Percentiles rank a stretch among this genome's conserved stretches.
phyloP scores from a whole-genome alignment of 2,797 vertebrate species.

The Gallirallus australis region DNA sequence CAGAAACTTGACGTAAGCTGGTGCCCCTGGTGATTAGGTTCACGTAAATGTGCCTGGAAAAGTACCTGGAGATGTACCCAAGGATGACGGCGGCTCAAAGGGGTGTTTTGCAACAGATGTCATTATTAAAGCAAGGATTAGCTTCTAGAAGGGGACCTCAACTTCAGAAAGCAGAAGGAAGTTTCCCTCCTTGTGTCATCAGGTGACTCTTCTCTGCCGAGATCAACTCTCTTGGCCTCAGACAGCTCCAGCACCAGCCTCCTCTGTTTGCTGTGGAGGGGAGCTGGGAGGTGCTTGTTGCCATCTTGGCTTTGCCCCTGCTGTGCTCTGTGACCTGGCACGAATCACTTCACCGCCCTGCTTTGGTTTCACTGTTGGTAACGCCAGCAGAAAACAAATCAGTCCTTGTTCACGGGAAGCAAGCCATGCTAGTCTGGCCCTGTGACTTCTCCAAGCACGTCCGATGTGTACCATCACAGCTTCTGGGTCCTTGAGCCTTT shows the following conservation, averaged over 20 bases:
- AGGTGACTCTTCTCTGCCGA: not conserved
- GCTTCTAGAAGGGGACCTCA: not conserved
- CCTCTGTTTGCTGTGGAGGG: not conserved
- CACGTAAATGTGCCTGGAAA: not conserved
- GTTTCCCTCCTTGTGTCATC: not conserved
- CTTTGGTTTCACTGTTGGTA: not conserved
- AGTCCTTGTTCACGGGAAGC: slow-evolving; percentile 1
- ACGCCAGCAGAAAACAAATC: not conserved
- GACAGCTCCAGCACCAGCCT: not conserved
- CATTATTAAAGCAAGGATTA: not conserved
- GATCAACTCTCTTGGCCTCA: not conserved
- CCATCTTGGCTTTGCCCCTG: not conserved
- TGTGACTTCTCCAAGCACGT: not conserved
- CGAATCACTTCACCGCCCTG: not conserved
- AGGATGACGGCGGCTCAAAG: not conserved
- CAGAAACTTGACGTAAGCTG: not conserved
- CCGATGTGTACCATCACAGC: slow-evolving; percentile 3
- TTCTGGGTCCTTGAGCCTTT: not conserved
- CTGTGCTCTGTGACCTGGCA: not conserved
- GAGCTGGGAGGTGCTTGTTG: not conserved
- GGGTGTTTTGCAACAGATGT: not conserved
- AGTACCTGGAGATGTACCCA: not conserved
- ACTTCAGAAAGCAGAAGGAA: not conserved
- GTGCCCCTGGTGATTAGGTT: not conserved
- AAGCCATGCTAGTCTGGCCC: not conserved